phyloP scores from a whole-genome alignment of 2,888 invertebrate species.

The Belgica antarctica region DNA sequence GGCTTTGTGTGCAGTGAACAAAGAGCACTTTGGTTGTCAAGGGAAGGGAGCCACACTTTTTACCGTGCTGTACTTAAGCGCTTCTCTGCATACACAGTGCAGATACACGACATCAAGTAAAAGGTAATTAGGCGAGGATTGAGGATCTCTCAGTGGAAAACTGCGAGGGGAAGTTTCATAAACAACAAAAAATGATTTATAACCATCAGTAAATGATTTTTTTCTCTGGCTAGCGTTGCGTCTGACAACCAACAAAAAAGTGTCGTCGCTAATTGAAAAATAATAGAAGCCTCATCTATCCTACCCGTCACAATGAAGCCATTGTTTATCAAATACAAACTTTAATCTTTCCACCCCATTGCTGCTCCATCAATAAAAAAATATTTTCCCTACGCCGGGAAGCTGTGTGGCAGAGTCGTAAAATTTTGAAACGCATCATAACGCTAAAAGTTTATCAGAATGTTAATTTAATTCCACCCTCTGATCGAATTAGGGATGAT shows the following conservation, averaged over 20 bases:
- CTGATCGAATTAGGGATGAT: constrained; percentile 36
- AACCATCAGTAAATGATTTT: too few species aligned
- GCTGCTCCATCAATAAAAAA: constrained; percentile 22
- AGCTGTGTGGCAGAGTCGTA: too few species aligned
- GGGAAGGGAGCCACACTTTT: constrained; percentile 2
- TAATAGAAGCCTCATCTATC: not conserved
- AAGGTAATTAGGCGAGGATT: constrained; percentile 14
- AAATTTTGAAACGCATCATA: not conserved
- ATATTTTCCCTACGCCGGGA: too few species aligned
- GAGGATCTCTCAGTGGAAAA: not conserved
- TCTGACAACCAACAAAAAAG: not conserved
- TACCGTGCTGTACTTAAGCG: not conserved
- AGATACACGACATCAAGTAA: not conserved
- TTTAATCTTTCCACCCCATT: constrained; percentile 8
- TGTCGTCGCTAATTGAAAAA: constrained; percentile 8
- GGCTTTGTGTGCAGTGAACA: too few species aligned
- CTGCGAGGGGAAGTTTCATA: too few species aligned
- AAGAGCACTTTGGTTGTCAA: not conserved
- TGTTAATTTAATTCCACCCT: constrained; percentile 38
- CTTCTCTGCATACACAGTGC: too few species aligned
- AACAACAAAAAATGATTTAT: too few species aligned
- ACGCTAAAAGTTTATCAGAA: constrained; percentile 14
- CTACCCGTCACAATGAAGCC: not conserved
- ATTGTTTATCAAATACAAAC: constrained; percentile 6
- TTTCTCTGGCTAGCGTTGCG: too few species aligned